Percentiles rank a stretch among this genome's conserved stretches.
phyloP scores from a whole-genome alignment of 37 sponge, comb jelly and placozoan genomes.

The Hormiphora californensis region DNA sequence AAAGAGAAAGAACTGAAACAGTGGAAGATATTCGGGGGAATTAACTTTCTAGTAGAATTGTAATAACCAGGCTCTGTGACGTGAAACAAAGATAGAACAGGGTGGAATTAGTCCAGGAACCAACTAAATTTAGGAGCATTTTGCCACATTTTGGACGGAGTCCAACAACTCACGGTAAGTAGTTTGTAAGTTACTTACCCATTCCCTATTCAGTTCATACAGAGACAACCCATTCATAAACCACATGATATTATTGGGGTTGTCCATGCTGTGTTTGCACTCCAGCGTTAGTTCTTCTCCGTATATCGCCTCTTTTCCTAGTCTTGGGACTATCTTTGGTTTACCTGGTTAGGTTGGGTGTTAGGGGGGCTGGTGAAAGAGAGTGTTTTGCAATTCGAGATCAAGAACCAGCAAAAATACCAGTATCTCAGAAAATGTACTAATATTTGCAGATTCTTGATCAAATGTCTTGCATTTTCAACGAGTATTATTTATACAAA shows the following conservation, averaged over 20 bases:
- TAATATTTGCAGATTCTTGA: no score
- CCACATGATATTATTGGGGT: neutral
- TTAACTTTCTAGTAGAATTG: no score
- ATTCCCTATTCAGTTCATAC: neutral
- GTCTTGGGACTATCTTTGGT: neutral
- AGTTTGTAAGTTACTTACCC: slow-evolving; percentile 41
- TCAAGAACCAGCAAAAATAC: neutral
- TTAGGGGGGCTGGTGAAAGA: neutral
- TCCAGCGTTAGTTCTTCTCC: neutral
- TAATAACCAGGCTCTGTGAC: no score
- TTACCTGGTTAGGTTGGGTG: neutral
- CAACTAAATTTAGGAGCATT: no score
- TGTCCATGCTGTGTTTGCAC: slow-evolving; percentile 24
- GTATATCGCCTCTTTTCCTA: neutral
- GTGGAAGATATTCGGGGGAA: no score
- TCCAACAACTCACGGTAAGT: no score
- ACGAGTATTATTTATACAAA: no score
- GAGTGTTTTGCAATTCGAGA: neutral
- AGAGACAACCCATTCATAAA: neutral
- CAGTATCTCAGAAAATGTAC: neutral
- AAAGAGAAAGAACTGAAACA: no score
- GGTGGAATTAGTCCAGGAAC: no score
- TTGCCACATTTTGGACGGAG: no score
- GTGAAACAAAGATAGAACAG: no score
- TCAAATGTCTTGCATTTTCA: no score